Conservation (phyloP, 2,797 vertebrate species). For the Malurus leucopterus region DNA sequence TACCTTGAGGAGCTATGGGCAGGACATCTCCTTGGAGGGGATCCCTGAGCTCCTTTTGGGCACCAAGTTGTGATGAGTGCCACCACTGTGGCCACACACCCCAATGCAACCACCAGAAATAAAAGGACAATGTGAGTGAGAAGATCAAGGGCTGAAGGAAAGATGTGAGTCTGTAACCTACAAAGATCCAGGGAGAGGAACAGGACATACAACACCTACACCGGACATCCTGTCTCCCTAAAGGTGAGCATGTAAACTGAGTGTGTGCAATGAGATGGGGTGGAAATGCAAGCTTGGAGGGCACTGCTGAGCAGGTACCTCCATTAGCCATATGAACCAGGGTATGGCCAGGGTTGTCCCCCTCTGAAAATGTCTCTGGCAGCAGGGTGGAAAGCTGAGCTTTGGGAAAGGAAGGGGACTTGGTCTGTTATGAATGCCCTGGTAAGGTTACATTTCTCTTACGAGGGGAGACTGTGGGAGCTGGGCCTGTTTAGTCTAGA, state of each 20-base stretch:
- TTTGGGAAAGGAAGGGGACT: neutral
- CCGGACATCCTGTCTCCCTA: neutral
- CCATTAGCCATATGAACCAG: neutral
- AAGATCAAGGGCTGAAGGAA: neutral
- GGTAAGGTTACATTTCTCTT: neutral
- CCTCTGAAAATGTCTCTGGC: neutral
- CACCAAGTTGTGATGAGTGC: neutral
- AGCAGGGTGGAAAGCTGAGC: neutral
- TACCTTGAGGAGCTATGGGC: neutral
- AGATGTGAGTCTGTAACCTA: neutral
- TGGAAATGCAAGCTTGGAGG: neutral
- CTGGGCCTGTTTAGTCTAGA: neutral
- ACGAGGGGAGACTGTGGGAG: neutral
- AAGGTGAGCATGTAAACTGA: neutral
- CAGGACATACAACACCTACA: rapidly evolving
- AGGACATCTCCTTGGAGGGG: neutral
- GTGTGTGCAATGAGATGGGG: neutral
- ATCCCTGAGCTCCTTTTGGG: neutral
- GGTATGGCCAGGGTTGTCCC: neutral
- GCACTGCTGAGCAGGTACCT: neutral
- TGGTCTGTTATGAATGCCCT: neutral
- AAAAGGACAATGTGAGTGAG: neutral
- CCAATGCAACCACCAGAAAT: neutral
- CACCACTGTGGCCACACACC: neutral
- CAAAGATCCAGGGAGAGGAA: neutral